Conservation (phyloP, 2,113 vertebrate species). For the Ibidorhyncha struthersii region DNA sequence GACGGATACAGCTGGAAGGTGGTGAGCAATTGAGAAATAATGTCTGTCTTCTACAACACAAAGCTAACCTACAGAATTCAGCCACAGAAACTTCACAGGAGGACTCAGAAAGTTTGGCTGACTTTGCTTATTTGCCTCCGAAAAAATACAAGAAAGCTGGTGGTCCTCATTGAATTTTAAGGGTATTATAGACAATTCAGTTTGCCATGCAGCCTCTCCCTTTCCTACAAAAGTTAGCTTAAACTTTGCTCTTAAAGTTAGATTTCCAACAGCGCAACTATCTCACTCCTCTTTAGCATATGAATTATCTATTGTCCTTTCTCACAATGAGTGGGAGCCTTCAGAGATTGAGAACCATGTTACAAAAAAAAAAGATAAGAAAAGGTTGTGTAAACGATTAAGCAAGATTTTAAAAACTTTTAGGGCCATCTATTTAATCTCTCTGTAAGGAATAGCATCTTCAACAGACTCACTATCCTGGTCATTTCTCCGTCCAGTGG, state of each 20-base stretch:
- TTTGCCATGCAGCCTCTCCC: background rate
- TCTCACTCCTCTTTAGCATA: background rate
- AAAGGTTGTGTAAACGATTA: background rate
- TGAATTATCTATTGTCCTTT: background rate
- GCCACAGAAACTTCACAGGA: background rate
- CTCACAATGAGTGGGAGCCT: background rate
- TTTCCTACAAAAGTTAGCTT: background rate
- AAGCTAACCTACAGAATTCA: background rate
- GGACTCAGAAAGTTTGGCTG: background rate
- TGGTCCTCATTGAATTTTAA: background rate
- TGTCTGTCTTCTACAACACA: fast-evolving
- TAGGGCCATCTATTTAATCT: background rate
- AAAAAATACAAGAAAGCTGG: background rate
- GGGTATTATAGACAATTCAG: background rate
- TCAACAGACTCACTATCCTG: background rate
- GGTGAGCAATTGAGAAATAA: background rate
- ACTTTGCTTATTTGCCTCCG: background rate
- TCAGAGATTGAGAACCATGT: background rate
- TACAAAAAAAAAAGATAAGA: background rate
- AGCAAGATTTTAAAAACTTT: background rate
- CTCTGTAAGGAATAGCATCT: background rate
- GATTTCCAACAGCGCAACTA: background rate
- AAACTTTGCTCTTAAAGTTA: background rate
- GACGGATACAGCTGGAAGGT: background rate
- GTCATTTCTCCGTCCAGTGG: background rate